Base-by-base conservation (phyloP, 2,888 invertebrate species). In the Lepetodrilus schrolli region DNA sequence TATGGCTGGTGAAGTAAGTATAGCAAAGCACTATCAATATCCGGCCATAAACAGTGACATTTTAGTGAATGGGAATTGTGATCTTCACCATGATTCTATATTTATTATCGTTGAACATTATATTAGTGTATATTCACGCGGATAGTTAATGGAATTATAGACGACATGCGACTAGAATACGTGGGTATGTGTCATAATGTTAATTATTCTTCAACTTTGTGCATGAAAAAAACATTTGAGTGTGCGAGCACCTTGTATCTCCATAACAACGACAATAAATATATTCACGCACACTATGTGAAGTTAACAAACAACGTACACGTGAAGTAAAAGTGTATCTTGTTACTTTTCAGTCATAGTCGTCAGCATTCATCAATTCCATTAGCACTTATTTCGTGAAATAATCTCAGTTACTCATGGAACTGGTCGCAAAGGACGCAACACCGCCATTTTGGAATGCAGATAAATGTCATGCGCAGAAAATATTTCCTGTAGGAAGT, bases 361-460 rank as follows among this genome's bases (percentile, higher is more conserved):
- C 58, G 26, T 30, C 26, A 58, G 34, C 58, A 23, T 30, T 58
- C 34, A 30, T 58, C 26, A 30, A 26, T 30, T 58, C 30, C 17
- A 30, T 17, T 13, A 26, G 30, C n/a, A 10, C 43, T 43, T 13
- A 17, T 43, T 34, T 30, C 30, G 34, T 30, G n/a, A 30, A 30
- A 17, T 30, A 8, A 58, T 26, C 34, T 26, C 13, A n/a, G 34
- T 7, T 58, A 30, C 17, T 58, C 13, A 13, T 17, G 17, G 30
- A n/a, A 13, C 26, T 23, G 43, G 83, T 84, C 71, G 84, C 83
- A 83, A 84, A 79, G 84, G 83, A 84, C 84, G 83, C 84, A 80
- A 76, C 78, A 80, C 74, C 81, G 73, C 84, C 84, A 84, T 82
- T 73, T 83, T 83, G 83, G 83, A 82, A 84, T 84, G 83, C 80